Percentiles rank a stretch among this genome's conserved stretches.
phyloP scores from a whole-genome alignment of 2,888 invertebrate species.

The Drosophila demipolita region DNA sequence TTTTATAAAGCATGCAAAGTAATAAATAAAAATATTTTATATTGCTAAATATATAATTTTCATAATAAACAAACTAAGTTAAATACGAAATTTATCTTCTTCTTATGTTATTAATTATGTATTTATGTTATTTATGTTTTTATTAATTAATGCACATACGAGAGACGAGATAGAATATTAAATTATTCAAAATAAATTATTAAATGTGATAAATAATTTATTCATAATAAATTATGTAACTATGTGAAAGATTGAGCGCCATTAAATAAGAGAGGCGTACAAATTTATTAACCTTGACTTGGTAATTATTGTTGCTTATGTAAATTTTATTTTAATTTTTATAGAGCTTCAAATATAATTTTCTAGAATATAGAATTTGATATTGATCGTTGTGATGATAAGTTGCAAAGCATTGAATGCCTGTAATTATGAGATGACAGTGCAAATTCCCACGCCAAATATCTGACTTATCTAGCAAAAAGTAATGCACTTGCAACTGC shows the following conservation, averaged over 20 bases:
- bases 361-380: background rate
- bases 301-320: background rate
- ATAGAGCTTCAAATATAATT: background rate
- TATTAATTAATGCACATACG: background rate
- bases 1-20: background rate
- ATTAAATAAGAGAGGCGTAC: background rate
- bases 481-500: constrained; percentile 6
- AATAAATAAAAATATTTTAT: background rate
- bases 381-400: background rate
- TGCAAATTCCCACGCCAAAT: constrained; percentile 41
- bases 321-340: background rate
- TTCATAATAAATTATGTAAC: background rate
- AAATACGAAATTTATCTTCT: background rate
- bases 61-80: background rate
- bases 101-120: background rate
- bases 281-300: background rate
- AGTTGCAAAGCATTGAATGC: background rate
- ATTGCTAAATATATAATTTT: background rate
- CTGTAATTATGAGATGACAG: background rate
- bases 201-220: background rate
- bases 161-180: background rate
- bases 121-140: too few species aligned
- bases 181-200: background rate
- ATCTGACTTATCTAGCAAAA: constrained; percentile 13
- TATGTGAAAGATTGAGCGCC: background rate